Evolutionary conservation across 2,888 invertebrate species (phyloP), one percentile per base, ranked within the genome.

Genomic region (Chrysolina americana): DNA sequence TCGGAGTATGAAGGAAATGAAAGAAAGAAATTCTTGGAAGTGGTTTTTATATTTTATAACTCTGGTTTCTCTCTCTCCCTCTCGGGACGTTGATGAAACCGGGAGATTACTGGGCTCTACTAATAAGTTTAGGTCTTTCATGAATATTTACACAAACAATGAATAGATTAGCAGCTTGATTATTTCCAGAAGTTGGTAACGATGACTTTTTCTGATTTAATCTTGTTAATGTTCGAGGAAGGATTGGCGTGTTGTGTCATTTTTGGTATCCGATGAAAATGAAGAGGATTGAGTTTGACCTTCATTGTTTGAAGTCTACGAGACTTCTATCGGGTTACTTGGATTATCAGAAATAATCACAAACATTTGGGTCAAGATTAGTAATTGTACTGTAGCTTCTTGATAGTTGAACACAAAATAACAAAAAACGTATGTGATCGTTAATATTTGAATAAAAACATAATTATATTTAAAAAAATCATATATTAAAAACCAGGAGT

Each of bases 81-180:
- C 70, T 56, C 56, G 19, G 13, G 21, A 19, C 59, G 28, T 50
- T 75, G 81, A 81, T 81, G 78, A 78, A 71, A 63, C 63, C 75
- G 70, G 76, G 68, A 77, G 79, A 80, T 80, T 76, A 74, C 73
- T 76, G 69, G 76, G 77, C 75, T 79, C 77, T 75, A 76, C 81
- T 81, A 81, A 79, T 81, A 81, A 80, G 79, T 79, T 79, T 74
- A 74, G 79, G 76, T 75, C 76, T 76, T 81, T 80, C 81, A 80
- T 81, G 81, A 81, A 81, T 81, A 81, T 79, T 79, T 79, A 79
- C 75, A 59, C 36, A 71, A 76, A 76, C 76, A 76, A 78, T 78
- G 78, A 78, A 78, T 78, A 76, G 78, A 78, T 76, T 53, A 78
- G 76, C 69, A 63, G 73, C 47, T 65, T 63, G 76, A 76, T 76